Percentiles rank a stretch among this genome's conserved stretches.
Evolutionary conservation across 2,797 vertebrate genomes (phyloP).

Genomic region (Poecilia velifera): DNA sequence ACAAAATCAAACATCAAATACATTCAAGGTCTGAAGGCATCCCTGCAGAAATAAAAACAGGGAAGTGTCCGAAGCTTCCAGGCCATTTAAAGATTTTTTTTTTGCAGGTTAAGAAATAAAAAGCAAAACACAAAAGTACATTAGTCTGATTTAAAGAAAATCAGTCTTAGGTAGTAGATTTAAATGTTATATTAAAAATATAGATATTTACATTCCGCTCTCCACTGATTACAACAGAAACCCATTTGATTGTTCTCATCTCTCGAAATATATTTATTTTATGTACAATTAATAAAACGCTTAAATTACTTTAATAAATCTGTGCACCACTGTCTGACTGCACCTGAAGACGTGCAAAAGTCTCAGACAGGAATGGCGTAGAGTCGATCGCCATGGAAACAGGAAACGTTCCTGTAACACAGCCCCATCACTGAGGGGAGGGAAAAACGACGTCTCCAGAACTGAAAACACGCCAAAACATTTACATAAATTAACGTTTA

Average conservation of each 20-base stretch:
- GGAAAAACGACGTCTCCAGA: conserved; percentile 58
- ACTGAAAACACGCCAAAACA: conserved; percentile 55
- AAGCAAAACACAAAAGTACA: background rate
- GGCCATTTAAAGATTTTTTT: background rate
- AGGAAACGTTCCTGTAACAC: conserved; percentile 8
- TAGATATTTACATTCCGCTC: conserved; percentile 9
- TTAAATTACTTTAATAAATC: background rate
- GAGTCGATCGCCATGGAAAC: conserved; percentile 43
- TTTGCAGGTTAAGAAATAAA: conserved; percentile 18
- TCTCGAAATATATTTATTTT: background rate
- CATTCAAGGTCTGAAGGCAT: conserved; percentile 67
- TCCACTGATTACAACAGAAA: conserved; percentile 22
- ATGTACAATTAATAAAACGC: conserved; percentile 5
- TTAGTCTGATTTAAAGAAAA: conserved; percentile 7
- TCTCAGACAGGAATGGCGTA: background rate
- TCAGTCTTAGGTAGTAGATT: background rate
- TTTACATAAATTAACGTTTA: background rate
- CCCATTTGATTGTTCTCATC: conserved; percentile 4
- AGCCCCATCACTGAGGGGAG: conserved; percentile 71
- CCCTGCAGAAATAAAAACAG: background rate
- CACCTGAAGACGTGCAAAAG: conserved; percentile 25
- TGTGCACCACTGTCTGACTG: background rate
- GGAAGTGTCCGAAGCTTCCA: background rate
- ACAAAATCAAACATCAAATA: conserved; percentile 56
- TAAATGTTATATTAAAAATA: background rate